phyloP scores from a whole-genome alignment of 2,888 invertebrate species.

The Congeria kusceri region DNA sequence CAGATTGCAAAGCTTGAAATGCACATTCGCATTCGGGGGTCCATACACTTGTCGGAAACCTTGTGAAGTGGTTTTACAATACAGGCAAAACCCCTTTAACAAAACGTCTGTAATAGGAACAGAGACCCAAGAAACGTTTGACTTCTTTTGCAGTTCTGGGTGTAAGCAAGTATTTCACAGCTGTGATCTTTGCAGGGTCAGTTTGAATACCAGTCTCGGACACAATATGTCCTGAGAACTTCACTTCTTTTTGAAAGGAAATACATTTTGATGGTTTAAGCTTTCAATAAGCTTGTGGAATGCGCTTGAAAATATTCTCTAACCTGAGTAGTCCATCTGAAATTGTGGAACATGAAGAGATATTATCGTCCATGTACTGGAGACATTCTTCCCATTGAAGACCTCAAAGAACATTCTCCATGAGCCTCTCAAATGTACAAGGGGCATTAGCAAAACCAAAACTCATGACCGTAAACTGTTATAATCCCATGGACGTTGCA shows the following conservation, averaged over 20 bases:
- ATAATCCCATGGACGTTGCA: background rate
- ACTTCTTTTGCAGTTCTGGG: slow-evolving; percentile 21
- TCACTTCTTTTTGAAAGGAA: background rate
- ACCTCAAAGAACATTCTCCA: background rate
- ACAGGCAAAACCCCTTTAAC: slow-evolving; percentile 15
- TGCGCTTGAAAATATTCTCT: background rate
- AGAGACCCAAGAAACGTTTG: slow-evolving; percentile 21
- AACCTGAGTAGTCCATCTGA: background rate
- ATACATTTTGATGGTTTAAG: background rate
- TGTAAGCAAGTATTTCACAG: slow-evolving; percentile 14
- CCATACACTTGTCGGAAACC: slow-evolving; percentile 29
- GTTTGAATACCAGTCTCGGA: slow-evolving; percentile 27
- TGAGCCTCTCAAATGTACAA: background rate
- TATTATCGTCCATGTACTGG: background rate
- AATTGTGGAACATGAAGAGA: background rate
- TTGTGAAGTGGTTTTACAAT: slow-evolving; percentile 30
- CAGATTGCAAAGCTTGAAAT: slow-evolving; percentile 13
- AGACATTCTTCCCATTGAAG: background rate
- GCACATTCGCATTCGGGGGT: slow-evolving; percentile 15
- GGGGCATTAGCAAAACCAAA: background rate
- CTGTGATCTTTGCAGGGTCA: slow-evolving; percentile 14
- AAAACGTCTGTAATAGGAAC: slow-evolving; percentile 35
- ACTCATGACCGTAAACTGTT: background rate
- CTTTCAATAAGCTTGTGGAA: background rate
- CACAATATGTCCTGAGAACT: slow-evolving; percentile 24